Evolutionary conservation across 1,140 invertebrate genomes (phyloP), one percentile per base, ranked within the genome.

Genomic region (Stenopsyche tienmushanensis): DNA sequence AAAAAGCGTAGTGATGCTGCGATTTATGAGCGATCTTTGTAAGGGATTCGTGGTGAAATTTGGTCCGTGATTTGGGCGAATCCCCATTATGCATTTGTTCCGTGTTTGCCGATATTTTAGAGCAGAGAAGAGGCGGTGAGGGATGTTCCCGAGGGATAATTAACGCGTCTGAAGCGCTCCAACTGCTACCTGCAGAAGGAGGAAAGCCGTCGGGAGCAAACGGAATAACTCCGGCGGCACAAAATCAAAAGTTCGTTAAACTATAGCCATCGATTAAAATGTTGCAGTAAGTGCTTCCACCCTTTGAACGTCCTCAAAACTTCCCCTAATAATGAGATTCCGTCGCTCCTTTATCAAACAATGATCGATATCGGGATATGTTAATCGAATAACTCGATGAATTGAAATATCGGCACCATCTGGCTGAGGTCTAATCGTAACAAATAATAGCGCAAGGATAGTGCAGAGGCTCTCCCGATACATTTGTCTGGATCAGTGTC

Each of bases 401-500:
- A n/a, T n/a, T n/a, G n/a, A n/a, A n/a, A n/a, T n/a, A n/a, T 34
- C 29, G 34, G 55, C 23, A 45, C 9, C 65, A 66, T 62, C 58
- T 66, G 65, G 34, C 57, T 24, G 45, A 45, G 15, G 55, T 25
- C 29, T 60, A 66, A 60, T 60, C 54, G 65, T 34, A 24, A 42
- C 58, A 49, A 62, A 55, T 62, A 62, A 66, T 66, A 58, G 53
- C 53, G 44, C 49, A 62, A 54, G 57, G 52, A 66, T 66, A 62
- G 65, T 62, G 65, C 53, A 18, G 15, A 17, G 41, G n/a, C 15
- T 29, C 41, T 52, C 41, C 8, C 44, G 59, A 67, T 57, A 63
- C 59, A 67, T 67, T 67, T 67, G 65, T 67, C 65, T 63, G 60
- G 65, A 67, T 67, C 59, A 67, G 65, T 67, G 65, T 67, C 65